phyloP scores from a whole-genome alignment of 2,888 invertebrate species.

The Girardia tigrina region DNA sequence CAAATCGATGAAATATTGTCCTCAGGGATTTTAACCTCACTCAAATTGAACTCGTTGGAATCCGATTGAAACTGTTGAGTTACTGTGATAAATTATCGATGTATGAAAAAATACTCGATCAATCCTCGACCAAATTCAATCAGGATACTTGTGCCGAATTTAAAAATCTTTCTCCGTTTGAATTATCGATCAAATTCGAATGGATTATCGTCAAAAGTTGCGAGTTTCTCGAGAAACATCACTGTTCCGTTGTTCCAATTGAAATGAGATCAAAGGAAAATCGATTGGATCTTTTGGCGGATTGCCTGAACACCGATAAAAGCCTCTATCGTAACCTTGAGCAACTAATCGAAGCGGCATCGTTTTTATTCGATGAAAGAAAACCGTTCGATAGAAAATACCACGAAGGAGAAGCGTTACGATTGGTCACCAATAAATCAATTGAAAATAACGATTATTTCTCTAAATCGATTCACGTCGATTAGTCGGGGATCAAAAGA shows the following conservation, averaged over 20 bases:
- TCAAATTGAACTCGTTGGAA: slow-evolving; percentile 59
- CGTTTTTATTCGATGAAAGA: neutral
- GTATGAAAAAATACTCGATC: slow-evolving; percentile 55
- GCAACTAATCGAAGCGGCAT: neutral
- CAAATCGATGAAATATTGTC: no score
- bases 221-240: neutral
- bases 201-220: neutral
- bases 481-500: no score
- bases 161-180: slow-evolving; percentile 8
- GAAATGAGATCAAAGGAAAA: neutral
- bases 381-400: neutral
- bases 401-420: slow-evolving; percentile 30
- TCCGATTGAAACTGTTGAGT: slow-evolving; percentile 59
- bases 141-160: slow-evolving; percentile 30
- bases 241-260: neutral
- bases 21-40: slow-evolving; percentile 49
- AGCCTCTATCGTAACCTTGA: neutral
- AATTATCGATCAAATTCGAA: slow-evolving; percentile 26
- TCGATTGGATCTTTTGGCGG: neutral
- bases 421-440: slow-evolving; percentile 16
- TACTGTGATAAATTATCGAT: slow-evolving; percentile 61
- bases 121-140: neutral
- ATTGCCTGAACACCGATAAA: neutral
- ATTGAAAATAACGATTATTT: slow-evolving; percentile 20
- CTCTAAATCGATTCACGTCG: no score